Base-by-base conservation (phyloP, 2,888 invertebrate species). In the Dasypolia templi region DNA sequence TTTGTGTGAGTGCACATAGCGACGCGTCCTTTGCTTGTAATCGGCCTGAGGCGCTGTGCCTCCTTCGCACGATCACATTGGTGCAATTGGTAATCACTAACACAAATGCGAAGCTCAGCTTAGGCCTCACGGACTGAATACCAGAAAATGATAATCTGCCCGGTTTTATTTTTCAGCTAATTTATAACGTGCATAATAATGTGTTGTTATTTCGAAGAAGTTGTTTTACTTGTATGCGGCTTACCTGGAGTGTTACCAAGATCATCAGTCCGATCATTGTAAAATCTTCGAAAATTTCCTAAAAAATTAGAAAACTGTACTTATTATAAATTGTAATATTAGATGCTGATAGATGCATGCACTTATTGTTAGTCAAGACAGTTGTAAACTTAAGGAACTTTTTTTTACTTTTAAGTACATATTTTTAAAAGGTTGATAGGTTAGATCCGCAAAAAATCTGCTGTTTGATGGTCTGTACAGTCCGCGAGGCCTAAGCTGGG, bases 201-300 rank as follows among this genome's bases (percentile, higher is more conserved):
- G 19, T 7, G 39, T 9, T 39, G 39, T 39, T 72, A 83, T 63
- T 62, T 70, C 32, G 63, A 32, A 67, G 58, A 26, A 55, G 44
- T 51, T 35, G 22, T 69, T 59, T 51, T 59, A 55, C 39, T 59
- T 66, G 69, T 9, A 51, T 55, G 73, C 66, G 26, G 66, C 81
- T 81, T 81, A 81, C 81, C 81, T 81, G 80, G 64, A 12, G 17
- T 53, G 58, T 49, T 59, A 49, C 6, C 62, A 44, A 44, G 58
- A 29, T 46, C 63, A 49, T 26, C 66, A 39, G 26, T 11, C 53
- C 51, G 63, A 19, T 61, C 51, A 32, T 64, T 56, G 63, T 29
- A 46, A 46, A 55, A 44, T 79, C 81, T 81, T 73, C 81, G 69
- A 64, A 46, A 79, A 3, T 42, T 59, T 49, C 83, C 81, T 83